Percentiles rank a stretch among this genome's conserved stretches.
phyloP scores from a whole-genome alignment of 2,888 invertebrate species.

The Phyllotreta striolata region DNA sequence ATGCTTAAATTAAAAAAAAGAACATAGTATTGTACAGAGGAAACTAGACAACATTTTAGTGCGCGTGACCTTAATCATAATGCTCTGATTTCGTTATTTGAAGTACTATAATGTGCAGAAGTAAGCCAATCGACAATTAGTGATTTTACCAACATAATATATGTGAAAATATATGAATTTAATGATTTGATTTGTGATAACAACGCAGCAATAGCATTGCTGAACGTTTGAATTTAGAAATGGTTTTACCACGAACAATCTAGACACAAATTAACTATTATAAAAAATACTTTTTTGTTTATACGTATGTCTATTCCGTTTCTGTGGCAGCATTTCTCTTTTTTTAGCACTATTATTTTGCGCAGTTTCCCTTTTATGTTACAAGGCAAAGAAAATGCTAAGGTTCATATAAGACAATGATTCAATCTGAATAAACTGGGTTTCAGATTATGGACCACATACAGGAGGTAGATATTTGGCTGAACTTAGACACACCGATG shows the following conservation, averaged over 20 bases:
- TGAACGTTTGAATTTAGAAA: conserved; percentile 25
- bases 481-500: conserved; percentile 37
- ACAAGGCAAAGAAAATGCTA: conserved; percentile 11
- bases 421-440: conserved; percentile 13
- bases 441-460: conserved; percentile 23
- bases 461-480: conserved; percentile 45
- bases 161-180: neutral
- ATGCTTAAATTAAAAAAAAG: conserved; percentile 47
- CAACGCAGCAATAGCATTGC: conserved; percentile 8
- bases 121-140: conserved; percentile 16
- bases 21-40: conserved; percentile 30
- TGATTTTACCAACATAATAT: conserved; percentile 2
- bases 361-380: conserved; percentile 33
- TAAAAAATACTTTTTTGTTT: conserved; percentile 32
- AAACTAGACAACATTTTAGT: conserved; percentile 38
- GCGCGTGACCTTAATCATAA: conserved; percentile 26
- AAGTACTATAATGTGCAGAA: conserved; percentile 38
- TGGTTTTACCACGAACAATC: conserved; percentile 25
- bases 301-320: conserved; percentile 19
- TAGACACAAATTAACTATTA: conserved; percentile 27
- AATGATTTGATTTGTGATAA: neutral
- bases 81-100: conserved; percentile 34
- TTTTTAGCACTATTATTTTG: conserved; percentile 38
- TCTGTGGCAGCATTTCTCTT: conserved; percentile 29
- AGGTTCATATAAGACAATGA: conserved; percentile 6